phyloP scores from a whole-genome alignment of 2,113 vertebrate genomes.

The Fulmarus glacialis region DNA sequence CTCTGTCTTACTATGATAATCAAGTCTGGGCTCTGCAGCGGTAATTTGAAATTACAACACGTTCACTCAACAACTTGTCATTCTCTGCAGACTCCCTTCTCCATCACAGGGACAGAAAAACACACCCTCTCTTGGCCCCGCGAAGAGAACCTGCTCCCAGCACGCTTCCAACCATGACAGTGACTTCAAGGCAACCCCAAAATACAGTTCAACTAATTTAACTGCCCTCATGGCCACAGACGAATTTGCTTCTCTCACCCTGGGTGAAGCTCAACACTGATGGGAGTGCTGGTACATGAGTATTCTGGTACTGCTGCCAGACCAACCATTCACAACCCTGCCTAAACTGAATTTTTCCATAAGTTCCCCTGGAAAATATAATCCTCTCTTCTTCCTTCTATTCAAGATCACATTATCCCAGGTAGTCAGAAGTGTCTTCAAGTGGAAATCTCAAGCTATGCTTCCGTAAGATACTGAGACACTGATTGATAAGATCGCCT shows the following conservation, averaged over 20 bases:
- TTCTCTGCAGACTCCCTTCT: not conserved
- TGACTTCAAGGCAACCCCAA: not conserved
- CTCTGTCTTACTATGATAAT: not conserved
- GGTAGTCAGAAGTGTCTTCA: not conserved
- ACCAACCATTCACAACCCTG: not conserved
- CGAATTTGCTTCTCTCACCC: not conserved
- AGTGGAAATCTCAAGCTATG: not conserved
- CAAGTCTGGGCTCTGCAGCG: not conserved
- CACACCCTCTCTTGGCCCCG: rapidly evolving
- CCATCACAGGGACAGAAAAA: not conserved
- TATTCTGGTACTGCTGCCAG: not conserved
- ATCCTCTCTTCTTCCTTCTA: not conserved
- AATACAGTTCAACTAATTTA: not conserved
- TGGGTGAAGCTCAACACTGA: not conserved
- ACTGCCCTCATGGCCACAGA: rapidly evolving
- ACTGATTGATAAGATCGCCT: rapidly evolving
- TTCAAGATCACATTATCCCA: not conserved
- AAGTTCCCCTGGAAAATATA: not conserved
- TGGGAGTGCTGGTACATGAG: rapidly evolving
- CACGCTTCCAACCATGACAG: not conserved
- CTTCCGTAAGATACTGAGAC: not conserved
- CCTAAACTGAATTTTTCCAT: not conserved
- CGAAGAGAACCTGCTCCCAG: not conserved
- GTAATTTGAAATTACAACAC: not conserved
- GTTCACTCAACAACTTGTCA: not conserved